Evolutionary conservation across 1,140 invertebrate genomes (phyloP), one percentile per base, ranked within the genome.

Genomic region (Drosophila littoralis): DNA sequence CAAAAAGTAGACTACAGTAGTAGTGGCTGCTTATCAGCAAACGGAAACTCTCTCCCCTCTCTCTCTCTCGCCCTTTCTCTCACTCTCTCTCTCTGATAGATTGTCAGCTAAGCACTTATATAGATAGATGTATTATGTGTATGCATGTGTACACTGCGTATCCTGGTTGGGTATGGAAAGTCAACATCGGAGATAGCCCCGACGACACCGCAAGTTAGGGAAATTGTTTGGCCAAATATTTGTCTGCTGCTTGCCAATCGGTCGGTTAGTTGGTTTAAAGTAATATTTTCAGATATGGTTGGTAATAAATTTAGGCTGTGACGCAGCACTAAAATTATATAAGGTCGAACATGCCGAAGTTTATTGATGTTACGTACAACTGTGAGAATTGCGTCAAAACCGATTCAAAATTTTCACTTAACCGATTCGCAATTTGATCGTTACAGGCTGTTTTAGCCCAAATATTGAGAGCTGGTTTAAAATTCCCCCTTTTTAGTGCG

Each of bases 171-270:
- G 12, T 12, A 35, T 59, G 51, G 35, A 55, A 63, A 57, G 58
- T 63, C 51, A 63, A 69, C 55, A 46, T 67, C 48, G 51, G 13
- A 54, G 64, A 67, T 59, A 65, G 45, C 48, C 48, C 52, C 32
- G 76, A 43, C 55, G 54, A 76, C 68, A 85, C 64, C 74, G 63
- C 69, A 74, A 59, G 59, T 69, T 79, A 64, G 82, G 52, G 57
- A 70, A 85, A 86, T 76, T 85, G 81, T 85, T 85, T 75, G 58
- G 64, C 51, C 66, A 70, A 69, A 63, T 63, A 69, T 68, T 73
- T 73, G 63, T 48, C 33, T 60, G 38, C 5, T 51, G 35, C 61
- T 57, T 50, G 58, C 22, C 12, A 67, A 22, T 50, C 36, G 0
- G 13, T 13, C 40, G 38, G 52, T 17, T 54, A 46, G n/a, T 52